These are phyloP conservation scores for Alcedo atthis DNA, from an alignment of 2,797 vertebrate species.

Conservation along the genomic window DNA sequence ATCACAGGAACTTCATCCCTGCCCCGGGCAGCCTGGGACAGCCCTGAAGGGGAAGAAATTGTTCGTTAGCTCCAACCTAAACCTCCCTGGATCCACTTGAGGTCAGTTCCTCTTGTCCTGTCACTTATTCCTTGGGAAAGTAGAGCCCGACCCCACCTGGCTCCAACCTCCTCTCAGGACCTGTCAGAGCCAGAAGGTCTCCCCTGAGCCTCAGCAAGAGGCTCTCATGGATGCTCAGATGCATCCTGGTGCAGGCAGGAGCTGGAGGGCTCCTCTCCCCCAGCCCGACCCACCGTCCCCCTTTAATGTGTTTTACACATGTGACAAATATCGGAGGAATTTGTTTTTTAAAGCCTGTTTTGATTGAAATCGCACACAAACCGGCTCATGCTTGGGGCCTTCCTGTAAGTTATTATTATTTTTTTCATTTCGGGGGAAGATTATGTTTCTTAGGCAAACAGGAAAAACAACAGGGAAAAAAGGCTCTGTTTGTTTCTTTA, in stretches of 20 bases:
- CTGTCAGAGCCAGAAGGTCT: not conserved
- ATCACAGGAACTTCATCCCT: too few species aligned
- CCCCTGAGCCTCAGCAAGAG: not conserved
- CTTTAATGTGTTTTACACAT: conserved; percentile 58
- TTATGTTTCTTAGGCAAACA: conserved; percentile 69
- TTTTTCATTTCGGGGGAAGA: conserved; percentile 59
- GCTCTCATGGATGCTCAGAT: not conserved
- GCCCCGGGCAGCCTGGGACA: too few species aligned
- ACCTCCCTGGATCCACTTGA: too few species aligned
- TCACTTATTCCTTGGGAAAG: not conserved
- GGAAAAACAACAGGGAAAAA: conserved; percentile 66
- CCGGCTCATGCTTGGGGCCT: conserved; percentile 30
- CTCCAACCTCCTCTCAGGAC: not conserved
- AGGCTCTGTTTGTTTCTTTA: conserved; percentile 64
- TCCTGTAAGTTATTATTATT: conserved; percentile 65
- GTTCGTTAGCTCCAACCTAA: too few species aligned
- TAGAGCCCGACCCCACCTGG: not conserved
- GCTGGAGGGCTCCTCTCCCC: not conserved
- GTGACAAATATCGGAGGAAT: conserved; percentile 33
- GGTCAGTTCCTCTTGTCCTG: too few species aligned
- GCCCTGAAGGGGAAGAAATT: too few species aligned
- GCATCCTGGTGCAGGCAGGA: not conserved
- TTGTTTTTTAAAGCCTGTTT: conserved; percentile 69
- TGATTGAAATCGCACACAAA: conserved; percentile 60
- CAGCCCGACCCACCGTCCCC: not conserved